A percentile compares a stretch with the other conserved stretches of the same genome.
phyloP scores from a whole-genome alignment of 2,113 vertebrate species.

The Gnathonemus echidnorhynchus region DNA sequence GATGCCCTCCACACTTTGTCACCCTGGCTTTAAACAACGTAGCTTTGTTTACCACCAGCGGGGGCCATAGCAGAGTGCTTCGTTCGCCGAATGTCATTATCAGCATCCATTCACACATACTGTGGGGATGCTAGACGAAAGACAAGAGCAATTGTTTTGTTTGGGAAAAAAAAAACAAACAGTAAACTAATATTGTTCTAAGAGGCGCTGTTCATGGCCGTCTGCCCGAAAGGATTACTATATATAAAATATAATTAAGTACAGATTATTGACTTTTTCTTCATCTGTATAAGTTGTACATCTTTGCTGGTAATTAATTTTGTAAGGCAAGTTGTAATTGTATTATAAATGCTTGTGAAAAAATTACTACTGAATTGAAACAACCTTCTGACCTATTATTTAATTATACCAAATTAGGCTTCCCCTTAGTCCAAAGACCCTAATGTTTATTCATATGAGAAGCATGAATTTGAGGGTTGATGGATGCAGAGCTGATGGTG shows the following conservation, averaged over 20 bases:
- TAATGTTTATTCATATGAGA: neutral
- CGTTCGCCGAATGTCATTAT: neutral
- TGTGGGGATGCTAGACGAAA: neutral
- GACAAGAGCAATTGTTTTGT: constrained; percentile 8
- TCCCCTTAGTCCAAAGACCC: neutral
- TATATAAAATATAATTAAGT: neutral
- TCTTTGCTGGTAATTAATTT: neutral
- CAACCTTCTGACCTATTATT: neutral
- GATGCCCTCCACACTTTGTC: neutral
- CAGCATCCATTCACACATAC: constrained; percentile 1
- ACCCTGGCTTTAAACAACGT: neutral
- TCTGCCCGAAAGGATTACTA: neutral
- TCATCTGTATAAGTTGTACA: neutral
- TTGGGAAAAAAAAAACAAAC: neutral
- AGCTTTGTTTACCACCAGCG: neutral
- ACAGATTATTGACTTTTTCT: neutral
- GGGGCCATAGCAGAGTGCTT: neutral
- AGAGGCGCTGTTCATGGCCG: neutral
- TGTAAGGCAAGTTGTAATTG: neutral
- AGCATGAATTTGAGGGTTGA: neutral
- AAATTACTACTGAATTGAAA: neutral
- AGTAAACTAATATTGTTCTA: neutral
- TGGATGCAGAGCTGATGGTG: neutral
- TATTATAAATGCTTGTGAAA: neutral
- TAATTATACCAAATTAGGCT: neutral